Evolutionary conservation across 2,888 invertebrate genomes (phyloP), one percentile per base, ranked within the genome.

Genomic region (Bombylius discolor): DNA sequence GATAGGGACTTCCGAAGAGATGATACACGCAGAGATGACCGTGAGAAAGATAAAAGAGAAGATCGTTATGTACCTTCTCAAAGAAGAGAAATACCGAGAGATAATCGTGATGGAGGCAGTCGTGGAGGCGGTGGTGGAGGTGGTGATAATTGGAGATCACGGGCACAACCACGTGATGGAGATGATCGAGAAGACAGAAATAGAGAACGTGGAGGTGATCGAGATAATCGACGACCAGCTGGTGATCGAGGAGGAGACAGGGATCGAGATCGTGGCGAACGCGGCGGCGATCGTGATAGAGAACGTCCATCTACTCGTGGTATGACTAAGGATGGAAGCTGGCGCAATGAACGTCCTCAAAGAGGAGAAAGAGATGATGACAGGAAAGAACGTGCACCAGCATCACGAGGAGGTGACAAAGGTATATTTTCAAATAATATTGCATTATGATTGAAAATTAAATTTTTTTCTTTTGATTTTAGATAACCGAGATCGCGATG

Each of bases 401-500:
- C 72, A 23, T 23, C 72, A 50, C 71, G 72, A 56, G 70, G 70
- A 47, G 74, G 74, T 77, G 44, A 79, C 78, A 5, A 79, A 78
- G 3, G 77, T 77, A 59, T 73, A 71, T 69, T 23, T 7, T 46
- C 36, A 55, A 32, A 49, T n/a, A 8, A 31, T 51, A 47, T n/a
- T 23, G 23, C 3, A 23, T 23, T 23, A 49, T 47, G 42, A 11
- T 49, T 8, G 11, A 45, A n/a, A 54, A 47, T 31, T 31, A 47
- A 23, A n/a, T n/a, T 31, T 48, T 45, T 14, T 14, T 49, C 44
- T 54, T 11, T 12, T 11, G 3, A 13, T 47, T 55, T 55, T 39
- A 55, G 80, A 78, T 64, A 79, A 72, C 47, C 58, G 58, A 57
- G 68, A 78, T 52, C 68, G 75, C 0, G 81, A 80, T 62, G 79